Conservation (phyloP, 2,797 vertebrate genomes). For the Anguilla marmorata region DNA sequence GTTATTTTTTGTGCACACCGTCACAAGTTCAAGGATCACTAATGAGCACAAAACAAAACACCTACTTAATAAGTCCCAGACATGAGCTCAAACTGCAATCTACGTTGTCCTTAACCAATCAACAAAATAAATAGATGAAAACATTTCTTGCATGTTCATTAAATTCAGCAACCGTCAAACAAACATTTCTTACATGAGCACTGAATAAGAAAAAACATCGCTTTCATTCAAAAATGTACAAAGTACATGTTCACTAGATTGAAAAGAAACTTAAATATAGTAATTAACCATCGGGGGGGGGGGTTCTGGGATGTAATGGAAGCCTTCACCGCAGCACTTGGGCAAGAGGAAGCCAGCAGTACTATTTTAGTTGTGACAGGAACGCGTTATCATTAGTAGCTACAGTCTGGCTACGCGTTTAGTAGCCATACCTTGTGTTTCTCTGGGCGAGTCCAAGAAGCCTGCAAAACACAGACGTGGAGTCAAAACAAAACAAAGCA, state of each 20-base stretch:
- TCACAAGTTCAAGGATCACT: neutral
- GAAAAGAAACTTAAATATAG: slow-evolving; percentile 4
- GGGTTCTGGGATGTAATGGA: neutral
- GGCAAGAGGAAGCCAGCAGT: slow-evolving; percentile 54
- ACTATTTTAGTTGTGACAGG: slow-evolving; percentile 55
- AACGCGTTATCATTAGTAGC: slow-evolving; percentile 53
- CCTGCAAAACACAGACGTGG: slow-evolving; percentile 89
- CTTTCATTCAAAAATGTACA: neutral
- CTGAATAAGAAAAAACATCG: neutral
- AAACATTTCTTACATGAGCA: neutral
- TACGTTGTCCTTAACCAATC: neutral
- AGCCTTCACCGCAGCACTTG: neutral
- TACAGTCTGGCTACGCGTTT: slow-evolving; percentile 75
- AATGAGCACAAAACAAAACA: neutral
- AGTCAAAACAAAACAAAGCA: slow-evolving; percentile 81
- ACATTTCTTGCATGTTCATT: neutral
- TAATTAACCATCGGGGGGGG: neutral
- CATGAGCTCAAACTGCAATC: neutral
- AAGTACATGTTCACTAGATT: neutral
- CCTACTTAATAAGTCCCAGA: neutral
- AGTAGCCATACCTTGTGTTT: slow-evolving; percentile 95
- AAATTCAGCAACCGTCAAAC: neutral
- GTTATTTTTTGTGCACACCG: neutral
- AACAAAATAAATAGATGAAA: neutral
- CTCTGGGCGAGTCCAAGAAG: slow-evolving; percentile 98